These are phyloP conservation scores for Noctua janthe DNA, from an alignment of 2,888 invertebrate genomes.

Conservation along the genomic window DNA sequence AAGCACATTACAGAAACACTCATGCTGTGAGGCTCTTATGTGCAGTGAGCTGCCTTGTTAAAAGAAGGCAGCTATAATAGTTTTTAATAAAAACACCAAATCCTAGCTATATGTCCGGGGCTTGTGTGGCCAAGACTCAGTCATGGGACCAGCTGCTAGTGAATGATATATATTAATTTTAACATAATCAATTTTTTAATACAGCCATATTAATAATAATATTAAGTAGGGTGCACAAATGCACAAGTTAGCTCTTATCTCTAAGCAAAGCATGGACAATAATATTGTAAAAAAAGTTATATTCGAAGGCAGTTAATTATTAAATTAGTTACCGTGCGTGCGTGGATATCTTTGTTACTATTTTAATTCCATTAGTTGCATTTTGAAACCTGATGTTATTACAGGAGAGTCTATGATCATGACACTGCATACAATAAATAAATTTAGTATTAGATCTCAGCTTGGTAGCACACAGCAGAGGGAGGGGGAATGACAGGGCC, in stretches of 20 bases:
- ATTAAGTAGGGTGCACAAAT: slow-evolving; percentile 4
- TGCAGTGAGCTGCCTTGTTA: not conserved
- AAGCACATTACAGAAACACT: not conserved
- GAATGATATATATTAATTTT: too few species aligned
- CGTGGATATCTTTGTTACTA: slow-evolving; percentile 11
- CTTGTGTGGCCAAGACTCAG: not conserved
- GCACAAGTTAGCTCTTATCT: not conserved
- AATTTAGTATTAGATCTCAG: slow-evolving; percentile 21
- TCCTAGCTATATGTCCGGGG: not conserved
- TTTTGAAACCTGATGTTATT: slow-evolving; percentile 9
- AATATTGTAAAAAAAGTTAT: not conserved
- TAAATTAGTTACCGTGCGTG: not conserved
- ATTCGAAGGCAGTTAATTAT: not conserved
- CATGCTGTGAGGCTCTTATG: not conserved
- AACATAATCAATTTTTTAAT: too few species aligned
- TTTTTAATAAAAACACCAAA: not conserved
- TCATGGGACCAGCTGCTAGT: not conserved
- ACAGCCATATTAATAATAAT: too few species aligned
- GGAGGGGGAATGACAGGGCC: not conserved
- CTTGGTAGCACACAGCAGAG: slow-evolving; percentile 13
- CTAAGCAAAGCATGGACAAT: slow-evolving; percentile 18
- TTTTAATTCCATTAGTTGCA: slow-evolving; percentile 37
- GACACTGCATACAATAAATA: slow-evolving; percentile 12
- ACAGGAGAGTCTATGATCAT: slow-evolving; percentile 10
- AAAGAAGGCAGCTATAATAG: too few species aligned